Base-by-base conservation (phyloP, 1,140 invertebrate genomes). In the Spodoptera frugiperda region DNA sequence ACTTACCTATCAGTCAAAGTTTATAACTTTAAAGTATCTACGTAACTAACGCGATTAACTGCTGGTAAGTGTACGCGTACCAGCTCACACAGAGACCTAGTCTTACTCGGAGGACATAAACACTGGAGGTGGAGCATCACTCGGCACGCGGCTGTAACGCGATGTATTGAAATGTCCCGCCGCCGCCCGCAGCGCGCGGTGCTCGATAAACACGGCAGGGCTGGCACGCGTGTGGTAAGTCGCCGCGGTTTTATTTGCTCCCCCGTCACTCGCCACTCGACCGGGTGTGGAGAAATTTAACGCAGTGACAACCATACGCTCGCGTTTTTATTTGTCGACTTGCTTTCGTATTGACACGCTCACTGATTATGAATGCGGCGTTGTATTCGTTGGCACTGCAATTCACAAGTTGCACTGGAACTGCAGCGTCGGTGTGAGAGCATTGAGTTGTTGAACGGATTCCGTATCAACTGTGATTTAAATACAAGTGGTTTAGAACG, bases 131-230 rank as follows among this genome's bases (percentile, higher is more conserved):
- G 30, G 33, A 61, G 61, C 17, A 12, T 65, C 61, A 48, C 17
- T 11, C 33, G 33, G 9, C 33, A 39, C 4, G 4, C 46, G 19
- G 48, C 39, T 21, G 67, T 78, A 74, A 78, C 70, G 71, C 71
- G 71, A 68, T 51, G 53, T 78, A 78, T 78, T 74, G 77, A 68
- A 78, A 74, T 75, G 70, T 78, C 54, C 51, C 53, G 17, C 53
- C 9, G 33, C 33, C 33, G 33, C 33, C 33, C 4, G 1, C 25
- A 4, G 25, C 25, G 2, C 14, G 5, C n/a, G 53, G 3, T 14
- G 3, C 15, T 15, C 61, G 39, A 65, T 48, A 48, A 48, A 46
- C 61, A 46, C 61, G 63, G 15, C 12, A 14, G 44, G 19, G 44
- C 46, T 25, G 12, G n/a, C 39, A 44, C 39, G 19, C 44, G 44